Base-by-base conservation (phyloP, 2,113 vertebrate species). In the Lamprotornis superbus region DNA sequence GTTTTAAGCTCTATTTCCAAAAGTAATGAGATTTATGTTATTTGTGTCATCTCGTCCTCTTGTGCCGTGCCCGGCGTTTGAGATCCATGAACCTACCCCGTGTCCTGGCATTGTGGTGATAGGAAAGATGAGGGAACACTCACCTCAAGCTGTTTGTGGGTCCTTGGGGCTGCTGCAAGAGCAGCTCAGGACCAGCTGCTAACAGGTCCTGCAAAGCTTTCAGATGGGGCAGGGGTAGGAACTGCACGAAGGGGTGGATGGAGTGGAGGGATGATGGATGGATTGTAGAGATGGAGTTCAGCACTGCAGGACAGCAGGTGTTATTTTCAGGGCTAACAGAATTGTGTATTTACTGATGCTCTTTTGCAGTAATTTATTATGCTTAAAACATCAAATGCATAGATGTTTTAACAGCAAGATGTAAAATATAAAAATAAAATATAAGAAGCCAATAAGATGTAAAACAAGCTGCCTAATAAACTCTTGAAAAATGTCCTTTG, bases 381-480 rank as follows among this genome's bases (percentile, higher is more conserved):
- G 16, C 27, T 53, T 86, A 35, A 74, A 74, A 24, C 5, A 67
- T 92, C 73, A 61, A 35, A 80, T 25, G 18, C 0, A 0, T 79
- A 79, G 71, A 90, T 63, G 56, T 70, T 90, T 56, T 42, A 90
- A 63, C 31, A 76, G 15, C n/a, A 69, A 69, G 27, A 69, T 76
- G 30, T 42, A 61, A 76, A 76, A 75, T 30, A 31, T 11, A 24
- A 60, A 78, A 77, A 60, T 46, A 60, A 68, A 68, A 39, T 4
- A 44, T 59, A 37, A 37, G 83, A 76, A 53, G 6, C 9, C 39
- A 46, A 39, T 74, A 60, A 92, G 39, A 75, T 40, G 73, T 95
- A 71, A 95, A 96, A 84, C n/a, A 94, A 71, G 57, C 81, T 89
- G 76, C 65, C 67, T 74, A n/a, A 79, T 31, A 47, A 94, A 57